phyloP scores from a whole-genome alignment of 2,888 invertebrate genomes.

The Ophioninae sp. region DNA sequence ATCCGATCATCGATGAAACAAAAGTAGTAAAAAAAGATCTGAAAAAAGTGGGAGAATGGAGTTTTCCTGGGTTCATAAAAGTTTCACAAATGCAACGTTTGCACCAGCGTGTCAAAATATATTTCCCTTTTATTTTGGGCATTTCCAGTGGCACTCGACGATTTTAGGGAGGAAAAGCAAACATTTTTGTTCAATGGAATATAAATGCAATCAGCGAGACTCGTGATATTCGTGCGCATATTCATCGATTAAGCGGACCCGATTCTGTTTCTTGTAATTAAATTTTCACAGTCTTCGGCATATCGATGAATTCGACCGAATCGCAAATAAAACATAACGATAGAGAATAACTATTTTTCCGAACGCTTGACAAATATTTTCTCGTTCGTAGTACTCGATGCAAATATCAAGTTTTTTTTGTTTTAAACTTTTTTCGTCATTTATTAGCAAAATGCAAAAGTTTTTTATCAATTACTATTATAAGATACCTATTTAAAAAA shows the following conservation, averaged over 20 bases:
- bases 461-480: background rate
- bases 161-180: slow-evolving; percentile 9
- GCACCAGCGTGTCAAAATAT: background rate
- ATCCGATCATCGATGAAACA: slow-evolving; percentile 1
- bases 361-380: background rate
- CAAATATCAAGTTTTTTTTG: background rate
- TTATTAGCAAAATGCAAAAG: background rate
- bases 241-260: slow-evolving; percentile 10
- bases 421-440: background rate
- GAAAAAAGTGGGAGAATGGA: slow-evolving; percentile 2
- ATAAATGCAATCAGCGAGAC: slow-evolving; percentile 24
- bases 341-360: slow-evolving; percentile 17
- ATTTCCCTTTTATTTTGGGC: background rate
- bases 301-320: slow-evolving; percentile 23
- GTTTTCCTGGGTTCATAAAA: slow-evolving; percentile 16
- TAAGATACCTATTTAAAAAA: background rate
- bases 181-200: slow-evolving; percentile 18
- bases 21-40: slow-evolving; percentile 15
- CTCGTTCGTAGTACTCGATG: background rate
- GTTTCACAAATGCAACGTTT: slow-evolving; percentile 2
- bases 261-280: slow-evolving; percentile 10
- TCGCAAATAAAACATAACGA: background rate
- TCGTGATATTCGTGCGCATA: background rate
- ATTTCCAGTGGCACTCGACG: background rate
- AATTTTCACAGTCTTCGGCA: slow-evolving; percentile 11